Conservation (phyloP, 2,113 vertebrate species). For the Lepidothrix coronata region DNA sequence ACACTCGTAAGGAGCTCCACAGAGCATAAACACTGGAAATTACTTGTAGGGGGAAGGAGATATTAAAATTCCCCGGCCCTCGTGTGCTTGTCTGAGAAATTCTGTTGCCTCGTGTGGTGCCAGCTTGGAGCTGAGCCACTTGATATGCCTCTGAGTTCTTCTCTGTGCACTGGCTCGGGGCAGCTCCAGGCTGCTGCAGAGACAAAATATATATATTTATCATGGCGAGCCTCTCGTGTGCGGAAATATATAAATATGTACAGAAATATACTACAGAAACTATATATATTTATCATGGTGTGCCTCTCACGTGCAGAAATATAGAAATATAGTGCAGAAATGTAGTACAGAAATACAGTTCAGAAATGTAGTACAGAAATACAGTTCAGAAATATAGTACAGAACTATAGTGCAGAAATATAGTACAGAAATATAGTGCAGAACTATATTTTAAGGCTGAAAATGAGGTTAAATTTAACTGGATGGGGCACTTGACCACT, state of each 20-base stretch:
- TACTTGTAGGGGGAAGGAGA: conserved; percentile 73
- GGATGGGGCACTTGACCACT: neutral
- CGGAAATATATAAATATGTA: neutral
- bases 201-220: neutral
- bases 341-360: neutral
- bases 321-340: too few relatives aligned
- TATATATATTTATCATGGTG: too few relatives aligned
- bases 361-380: neutral
- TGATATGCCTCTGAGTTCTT: neutral
- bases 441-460: neutral
- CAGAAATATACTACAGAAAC: neutral
- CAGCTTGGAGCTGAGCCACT: conserved; percentile 44
- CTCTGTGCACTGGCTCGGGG: neutral
- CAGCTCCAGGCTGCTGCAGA: conserved; percentile 17
- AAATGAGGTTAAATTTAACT: neutral
- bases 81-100: conserved; percentile 59
- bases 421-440: neutral
- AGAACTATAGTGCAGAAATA: too few relatives aligned
- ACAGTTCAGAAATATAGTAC: too few relatives aligned
- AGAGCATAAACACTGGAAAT: conserved; percentile 81
- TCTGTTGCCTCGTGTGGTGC: conserved; percentile 39
- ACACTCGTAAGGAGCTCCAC: conserved; percentile 73
- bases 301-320: too few relatives aligned
- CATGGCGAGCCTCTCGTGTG: neutral
- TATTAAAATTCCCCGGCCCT: conserved; percentile 73